Percentiles rank a stretch among this genome's conserved stretches.
These are phyloP conservation scores for Synergus umbraculus DNA, from an alignment of 2,888 invertebrate species.

Conservation along the genomic window DNA sequence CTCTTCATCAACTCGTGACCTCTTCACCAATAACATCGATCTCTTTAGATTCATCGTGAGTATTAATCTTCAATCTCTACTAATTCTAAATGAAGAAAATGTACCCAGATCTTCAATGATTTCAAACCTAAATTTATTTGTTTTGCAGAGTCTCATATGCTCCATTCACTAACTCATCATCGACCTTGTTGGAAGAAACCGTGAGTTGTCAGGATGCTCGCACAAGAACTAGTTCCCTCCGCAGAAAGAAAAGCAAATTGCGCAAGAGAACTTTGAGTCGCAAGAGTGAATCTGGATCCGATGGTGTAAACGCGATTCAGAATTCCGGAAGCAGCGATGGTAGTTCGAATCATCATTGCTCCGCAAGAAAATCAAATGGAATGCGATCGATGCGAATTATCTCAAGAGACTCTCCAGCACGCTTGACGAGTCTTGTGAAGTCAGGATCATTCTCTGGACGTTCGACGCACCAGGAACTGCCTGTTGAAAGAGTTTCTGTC, in stretches of 20 bases:
- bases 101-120: not conserved
- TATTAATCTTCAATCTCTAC: constrained; percentile 44
- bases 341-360: constrained; percentile 74
- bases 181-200: constrained; percentile 79
- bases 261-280: constrained; percentile 78
- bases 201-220: constrained; percentile 72
- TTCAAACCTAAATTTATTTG: constrained; percentile 11
- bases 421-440: constrained; percentile 79
- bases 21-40: constrained; percentile 75
- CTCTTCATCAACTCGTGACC: constrained; percentile 84
- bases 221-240: constrained; percentile 76
- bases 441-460: constrained; percentile 87
- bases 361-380: constrained; percentile 61
- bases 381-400: constrained; percentile 60
- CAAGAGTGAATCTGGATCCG: constrained; percentile 81
- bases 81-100: not conserved
- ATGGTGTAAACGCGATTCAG: constrained; percentile 72
- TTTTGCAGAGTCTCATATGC: constrained; percentile 68
- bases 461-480: constrained; percentile 78
- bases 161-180: constrained; percentile 78
- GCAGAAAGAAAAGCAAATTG: constrained; percentile 77
- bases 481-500: constrained; percentile 79
- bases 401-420: constrained; percentile 68
- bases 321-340: constrained; percentile 73
- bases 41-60: constrained; percentile 73